phyloP scores from a whole-genome alignment of 1,140 invertebrate species.

The Cotesia typhae region DNA sequence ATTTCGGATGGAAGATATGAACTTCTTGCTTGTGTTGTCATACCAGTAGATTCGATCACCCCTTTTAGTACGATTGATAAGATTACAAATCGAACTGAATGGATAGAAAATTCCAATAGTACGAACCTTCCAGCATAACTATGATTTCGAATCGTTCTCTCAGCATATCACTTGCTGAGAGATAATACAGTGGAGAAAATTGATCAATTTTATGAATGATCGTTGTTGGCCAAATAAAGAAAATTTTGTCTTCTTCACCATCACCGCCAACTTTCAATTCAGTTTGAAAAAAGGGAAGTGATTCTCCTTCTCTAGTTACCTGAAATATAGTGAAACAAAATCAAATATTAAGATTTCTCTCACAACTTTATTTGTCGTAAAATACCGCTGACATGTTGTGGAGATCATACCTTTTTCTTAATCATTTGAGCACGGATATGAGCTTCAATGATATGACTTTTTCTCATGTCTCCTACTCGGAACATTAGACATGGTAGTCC shows the following conservation, averaged over 20 bases:
- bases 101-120: not conserved
- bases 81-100: conserved; percentile 2
- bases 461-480: conserved; percentile 97
- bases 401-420: conserved; percentile 71
- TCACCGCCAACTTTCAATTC: conserved; percentile 85
- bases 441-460: conserved; percentile 96
- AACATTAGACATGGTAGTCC: conserved; percentile 95
- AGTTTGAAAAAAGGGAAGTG: conserved; percentile 84
- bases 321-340: not conserved
- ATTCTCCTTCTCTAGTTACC: conserved; percentile 86
- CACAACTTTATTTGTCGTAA: too few species aligned
- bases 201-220: conserved; percentile 85
- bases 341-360: too few species aligned
- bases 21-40: conserved; percentile 86
- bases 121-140: conserved; percentile 92
- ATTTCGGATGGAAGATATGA: conserved; percentile 94
- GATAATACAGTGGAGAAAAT: conserved; percentile 85
- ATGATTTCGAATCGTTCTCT: conserved; percentile 95
- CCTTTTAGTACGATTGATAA: conserved; percentile 23
- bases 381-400: too few species aligned
- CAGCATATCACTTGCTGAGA: conserved; percentile 87
- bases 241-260: conserved; percentile 82
- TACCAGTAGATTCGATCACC: conserved; percentile 86
- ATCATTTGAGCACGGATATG: conserved; percentile 92
- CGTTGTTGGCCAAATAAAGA: conserved; percentile 95